These are phyloP conservation scores for Lamellibrachia columna DNA, from an alignment of 2,888 invertebrate species.

Conservation along the genomic window DNA sequence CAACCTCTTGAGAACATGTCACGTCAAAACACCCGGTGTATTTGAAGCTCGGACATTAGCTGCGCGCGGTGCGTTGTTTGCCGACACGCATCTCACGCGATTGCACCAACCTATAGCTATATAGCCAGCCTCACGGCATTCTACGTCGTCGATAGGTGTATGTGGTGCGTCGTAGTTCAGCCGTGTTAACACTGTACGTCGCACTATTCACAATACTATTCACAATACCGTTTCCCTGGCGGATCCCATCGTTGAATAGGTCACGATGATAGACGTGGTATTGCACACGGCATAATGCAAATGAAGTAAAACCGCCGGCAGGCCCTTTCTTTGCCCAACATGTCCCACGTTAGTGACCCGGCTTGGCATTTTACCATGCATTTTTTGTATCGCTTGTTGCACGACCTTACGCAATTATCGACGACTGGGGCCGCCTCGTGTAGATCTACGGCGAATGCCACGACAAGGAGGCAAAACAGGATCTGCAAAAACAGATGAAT, in stretches of 20 bases:
- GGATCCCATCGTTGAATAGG: neutral
- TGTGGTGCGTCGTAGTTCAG: neutral
- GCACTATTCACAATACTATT: neutral
- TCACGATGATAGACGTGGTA: neutral
- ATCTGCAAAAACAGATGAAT: neutral
- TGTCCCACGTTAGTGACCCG: conserved; percentile 4
- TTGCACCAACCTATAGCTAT: neutral
- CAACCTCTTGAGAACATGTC: neutral
- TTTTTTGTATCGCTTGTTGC: neutral
- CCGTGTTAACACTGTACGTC: neutral
- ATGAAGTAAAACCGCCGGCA: neutral
- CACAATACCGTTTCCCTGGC: neutral
- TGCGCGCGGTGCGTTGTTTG: neutral
- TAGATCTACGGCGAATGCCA: neutral
- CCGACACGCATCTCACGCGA: neutral
- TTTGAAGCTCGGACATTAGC: neutral
- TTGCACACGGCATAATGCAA: neutral
- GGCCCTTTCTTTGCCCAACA: neutral
- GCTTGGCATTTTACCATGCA: neutral
- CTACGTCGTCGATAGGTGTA: neutral
- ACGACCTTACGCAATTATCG: neutral
- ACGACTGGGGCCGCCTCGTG: neutral
- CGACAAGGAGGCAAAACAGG: neutral
- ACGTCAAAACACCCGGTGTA: neutral
- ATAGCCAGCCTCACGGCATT: neutral